A percentile compares a stretch with the other conserved stretches of the same genome.
Evolutionary conservation across 2,797 vertebrate species (phyloP).

Genomic region (Lutjanus campechanus): DNA sequence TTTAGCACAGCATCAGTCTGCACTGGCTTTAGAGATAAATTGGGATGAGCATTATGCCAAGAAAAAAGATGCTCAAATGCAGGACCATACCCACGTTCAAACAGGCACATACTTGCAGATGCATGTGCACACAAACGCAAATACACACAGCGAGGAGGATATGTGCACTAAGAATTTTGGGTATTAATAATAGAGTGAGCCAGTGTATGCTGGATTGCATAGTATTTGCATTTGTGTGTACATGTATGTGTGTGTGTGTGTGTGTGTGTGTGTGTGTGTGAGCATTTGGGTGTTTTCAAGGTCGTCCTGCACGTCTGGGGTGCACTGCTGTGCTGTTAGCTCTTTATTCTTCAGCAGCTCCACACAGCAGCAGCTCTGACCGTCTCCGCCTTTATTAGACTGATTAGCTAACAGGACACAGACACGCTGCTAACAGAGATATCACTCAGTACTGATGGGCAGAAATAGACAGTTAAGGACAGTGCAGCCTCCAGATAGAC

Average conservation of each 20-base stretch:
- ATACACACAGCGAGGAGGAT: background rate
- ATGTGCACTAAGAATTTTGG: constrained; percentile 16
- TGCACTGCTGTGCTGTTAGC: constrained; percentile 47
- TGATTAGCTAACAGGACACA: constrained; percentile 73
- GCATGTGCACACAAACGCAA: background rate
- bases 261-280: constrained; percentile 10
- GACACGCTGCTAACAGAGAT: constrained; percentile 68
- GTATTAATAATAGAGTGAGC: constrained; percentile 44
- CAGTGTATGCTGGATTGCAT: constrained; percentile 28
- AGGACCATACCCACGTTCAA: constrained; percentile 8
- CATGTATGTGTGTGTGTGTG: constrained; percentile 14
- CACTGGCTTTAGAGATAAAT: constrained; percentile 57
- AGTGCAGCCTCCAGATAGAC: constrained; percentile 57
- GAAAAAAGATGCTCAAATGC: constrained; percentile 37
- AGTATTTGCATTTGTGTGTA: constrained; percentile 25
- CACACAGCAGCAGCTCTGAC: constrained; percentile 57
- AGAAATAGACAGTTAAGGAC: constrained; percentile 72
- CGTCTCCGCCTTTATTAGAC: constrained; percentile 68
- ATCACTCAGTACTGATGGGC: constrained; percentile 70
- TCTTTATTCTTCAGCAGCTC: constrained; percentile 48
- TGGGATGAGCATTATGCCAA: constrained; percentile 40
- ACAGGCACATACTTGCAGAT: constrained; percentile 12
- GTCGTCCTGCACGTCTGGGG: constrained; percentile 43
- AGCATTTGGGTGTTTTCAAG: constrained; percentile 60
- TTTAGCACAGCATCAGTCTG: constrained; percentile 48